These are phyloP conservation scores for Podarcis muralis DNA, from an alignment of 2,113 vertebrate genomes.

Conservation along the genomic window DNA sequence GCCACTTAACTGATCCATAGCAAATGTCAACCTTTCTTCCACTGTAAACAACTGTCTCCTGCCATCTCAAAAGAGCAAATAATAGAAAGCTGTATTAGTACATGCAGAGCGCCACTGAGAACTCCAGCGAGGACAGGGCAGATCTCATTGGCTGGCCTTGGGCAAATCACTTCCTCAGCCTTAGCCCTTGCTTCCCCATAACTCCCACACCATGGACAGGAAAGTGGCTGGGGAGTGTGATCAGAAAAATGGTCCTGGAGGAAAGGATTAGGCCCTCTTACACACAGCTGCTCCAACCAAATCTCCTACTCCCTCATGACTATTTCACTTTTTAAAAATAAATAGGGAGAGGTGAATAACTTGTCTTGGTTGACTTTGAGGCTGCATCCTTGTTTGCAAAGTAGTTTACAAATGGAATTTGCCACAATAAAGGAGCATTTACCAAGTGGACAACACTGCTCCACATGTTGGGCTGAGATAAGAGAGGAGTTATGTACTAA, in stretches of 20 bases:
- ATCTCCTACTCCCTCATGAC: not conserved
- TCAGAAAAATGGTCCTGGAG: not conserved
- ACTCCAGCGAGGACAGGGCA: no score
- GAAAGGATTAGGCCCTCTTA: no score
- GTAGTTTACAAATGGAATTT: not conserved
- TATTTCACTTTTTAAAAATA: not conserved
- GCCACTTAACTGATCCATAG: fast-evolving
- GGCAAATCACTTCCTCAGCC: not conserved
- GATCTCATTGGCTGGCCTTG: not conserved
- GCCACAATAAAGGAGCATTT: not conserved
- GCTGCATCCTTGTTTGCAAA: not conserved
- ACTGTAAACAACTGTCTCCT: not conserved
- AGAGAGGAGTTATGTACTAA: not conserved
- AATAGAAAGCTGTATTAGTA: not conserved
- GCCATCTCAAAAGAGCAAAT: fast-evolving
- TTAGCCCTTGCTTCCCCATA: not conserved
- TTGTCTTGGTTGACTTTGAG: not conserved
- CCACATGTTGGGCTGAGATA: not conserved
- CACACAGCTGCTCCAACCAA: not conserved
- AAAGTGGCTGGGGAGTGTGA: not conserved
- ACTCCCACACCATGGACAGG: not conserved
- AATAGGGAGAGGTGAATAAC: not conserved
- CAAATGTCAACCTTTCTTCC: not conserved
- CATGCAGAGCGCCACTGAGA: fast-evolving
- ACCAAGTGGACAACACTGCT: not conserved